Evolutionary conservation across 2,888 invertebrate genomes (phyloP).

Genomic region (Erebia aethiops): DNA sequence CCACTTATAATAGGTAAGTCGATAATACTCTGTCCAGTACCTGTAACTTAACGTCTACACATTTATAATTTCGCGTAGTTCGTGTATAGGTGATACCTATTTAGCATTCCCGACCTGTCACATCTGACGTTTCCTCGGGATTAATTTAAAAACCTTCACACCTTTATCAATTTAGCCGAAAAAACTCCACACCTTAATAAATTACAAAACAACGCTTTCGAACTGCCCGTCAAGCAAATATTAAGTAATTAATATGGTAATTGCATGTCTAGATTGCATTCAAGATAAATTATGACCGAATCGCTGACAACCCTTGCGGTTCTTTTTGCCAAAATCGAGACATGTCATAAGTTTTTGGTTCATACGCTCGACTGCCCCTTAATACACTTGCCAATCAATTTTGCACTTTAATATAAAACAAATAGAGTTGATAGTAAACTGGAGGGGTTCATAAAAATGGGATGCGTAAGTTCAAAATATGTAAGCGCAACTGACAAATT

Average conservation of each 20-base stretch:
- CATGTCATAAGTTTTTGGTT: slow-evolving; percentile 54
- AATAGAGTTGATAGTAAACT: slow-evolving; percentile 31
- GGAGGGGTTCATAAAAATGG: slow-evolving; percentile 23
- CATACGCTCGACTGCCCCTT: slow-evolving; percentile 48
- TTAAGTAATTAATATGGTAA: slow-evolving; percentile 75
- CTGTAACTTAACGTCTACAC: background rate
- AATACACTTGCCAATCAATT: slow-evolving; percentile 6
- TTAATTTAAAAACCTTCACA: slow-evolving; percentile 41
- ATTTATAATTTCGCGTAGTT: slow-evolving; percentile 1
- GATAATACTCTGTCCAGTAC: no score
- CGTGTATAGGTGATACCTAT: slow-evolving; percentile 25
- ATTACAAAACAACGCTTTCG: slow-evolving; percentile 39
- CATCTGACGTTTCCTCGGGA: slow-evolving; percentile 31
- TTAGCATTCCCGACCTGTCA: slow-evolving; percentile 34
- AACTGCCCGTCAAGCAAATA: slow-evolving; percentile 53
- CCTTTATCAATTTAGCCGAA: slow-evolving; percentile 39
- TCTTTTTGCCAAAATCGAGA: slow-evolving; percentile 48
- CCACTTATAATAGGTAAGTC: no score
- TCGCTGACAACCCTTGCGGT: slow-evolving; percentile 54
- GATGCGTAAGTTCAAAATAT: slow-evolving; percentile 44
- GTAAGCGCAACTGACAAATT: slow-evolving; percentile 61
- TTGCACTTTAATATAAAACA: slow-evolving; percentile 13
- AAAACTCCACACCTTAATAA: slow-evolving; percentile 41
- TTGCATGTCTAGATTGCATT: slow-evolving; percentile 64
- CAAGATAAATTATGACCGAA: slow-evolving; percentile 60